A percentile compares a stretch with the other conserved stretches of the same genome.
phyloP scores from a whole-genome alignment of 2,113 vertebrate species.

The Ammodytes dubius region DNA sequence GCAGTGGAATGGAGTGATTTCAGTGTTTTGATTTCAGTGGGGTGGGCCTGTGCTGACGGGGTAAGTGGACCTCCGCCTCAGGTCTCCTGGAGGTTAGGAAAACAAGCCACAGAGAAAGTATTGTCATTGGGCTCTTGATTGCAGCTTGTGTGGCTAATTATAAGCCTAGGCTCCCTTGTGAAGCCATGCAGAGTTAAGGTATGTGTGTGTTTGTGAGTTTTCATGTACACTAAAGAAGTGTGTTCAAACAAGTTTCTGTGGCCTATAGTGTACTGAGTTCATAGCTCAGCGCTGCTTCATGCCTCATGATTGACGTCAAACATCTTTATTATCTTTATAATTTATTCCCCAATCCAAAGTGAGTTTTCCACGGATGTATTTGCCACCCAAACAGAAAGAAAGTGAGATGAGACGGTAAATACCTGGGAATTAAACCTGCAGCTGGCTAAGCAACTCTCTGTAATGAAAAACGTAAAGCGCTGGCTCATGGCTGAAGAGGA shows the following conservation, averaged over 20 bases:
- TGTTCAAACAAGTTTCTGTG: conserved; percentile 46
- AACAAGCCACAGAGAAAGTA: conserved; percentile 90
- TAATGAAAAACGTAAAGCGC: conserved; percentile 65
- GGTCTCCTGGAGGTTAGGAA: conserved; percentile 94
- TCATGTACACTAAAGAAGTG: conserved; percentile 12
- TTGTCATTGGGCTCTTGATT: conserved; percentile 93
- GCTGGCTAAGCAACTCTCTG: conserved; percentile 60
- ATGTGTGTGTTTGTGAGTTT: conserved; percentile 33
- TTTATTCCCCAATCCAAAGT: conserved; percentile 59
- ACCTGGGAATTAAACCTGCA: conserved; percentile 66
- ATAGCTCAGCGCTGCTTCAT: conserved; percentile 31
- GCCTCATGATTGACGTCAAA: conserved; percentile 52
- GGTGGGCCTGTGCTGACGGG: conserved; percentile 93
- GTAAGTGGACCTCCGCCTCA: conserved; percentile 97
- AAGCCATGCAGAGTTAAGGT: conserved; percentile 79
- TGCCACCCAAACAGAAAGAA: conserved; percentile 41
- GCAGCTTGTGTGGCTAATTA: conserved; percentile 94
- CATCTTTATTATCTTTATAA: conserved; percentile 24
- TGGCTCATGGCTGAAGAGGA: conserved; percentile 59
- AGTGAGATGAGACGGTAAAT: conserved; percentile 51
- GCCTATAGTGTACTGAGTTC: conserved; percentile 12
- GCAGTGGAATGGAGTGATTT: conserved; percentile 97
- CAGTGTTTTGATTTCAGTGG: conserved; percentile 86
- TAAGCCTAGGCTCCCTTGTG: conserved; percentile 83
- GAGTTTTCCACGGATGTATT: conserved; percentile 60